Base-by-base conservation (phyloP, 2,888 invertebrate species). In the Pharmacophagus antenor region DNA sequence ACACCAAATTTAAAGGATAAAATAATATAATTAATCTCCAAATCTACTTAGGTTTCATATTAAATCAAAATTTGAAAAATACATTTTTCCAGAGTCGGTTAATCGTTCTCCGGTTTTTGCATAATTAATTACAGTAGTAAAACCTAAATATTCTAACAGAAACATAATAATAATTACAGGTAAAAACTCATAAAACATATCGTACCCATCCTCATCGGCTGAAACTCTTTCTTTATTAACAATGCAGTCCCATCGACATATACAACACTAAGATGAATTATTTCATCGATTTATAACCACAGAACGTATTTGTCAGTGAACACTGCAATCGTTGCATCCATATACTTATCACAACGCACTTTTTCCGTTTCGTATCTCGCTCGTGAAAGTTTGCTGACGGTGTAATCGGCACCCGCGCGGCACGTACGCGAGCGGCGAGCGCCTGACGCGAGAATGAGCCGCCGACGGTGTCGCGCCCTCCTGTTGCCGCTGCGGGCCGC, bases 331-430 rank as follows among this genome's bases (percentile, higher is more conserved):
- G 41, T 53, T 49, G 20, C 44, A 44, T 57, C 56, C 47, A 46
- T 46, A 48, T 37, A n/a, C 56, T 49, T 48, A 58, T 23, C 55
- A 51, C 51, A 27, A 23, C 52, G 25, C 62, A 53, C 56, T 69
- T 71, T 68, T 65, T 65, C 50, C 61, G 56, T 66, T 68, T 69
- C 66, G 62, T 62, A 51, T 37, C 54, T 70, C 76, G 72, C 69
- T 69, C 71, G 70, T 59, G 59, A 79, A 79, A 79, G 75, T 78
- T 79, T 79, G 63, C 71, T 70, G 63, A 63, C 25, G 58, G 60
- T 44, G 31, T 17, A 1, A 25, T n/a, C 12, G n/a, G 8, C 18
- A 6, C 8, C 8, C 51, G 58, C 15, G 56, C 44, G 46, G 42
- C 54, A 62, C 46, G 52, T 31, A 31, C 59, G 54, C 25, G 21